Base-by-base conservation (phyloP, 2,888 invertebrate genomes). In the Spisula solida region DNA sequence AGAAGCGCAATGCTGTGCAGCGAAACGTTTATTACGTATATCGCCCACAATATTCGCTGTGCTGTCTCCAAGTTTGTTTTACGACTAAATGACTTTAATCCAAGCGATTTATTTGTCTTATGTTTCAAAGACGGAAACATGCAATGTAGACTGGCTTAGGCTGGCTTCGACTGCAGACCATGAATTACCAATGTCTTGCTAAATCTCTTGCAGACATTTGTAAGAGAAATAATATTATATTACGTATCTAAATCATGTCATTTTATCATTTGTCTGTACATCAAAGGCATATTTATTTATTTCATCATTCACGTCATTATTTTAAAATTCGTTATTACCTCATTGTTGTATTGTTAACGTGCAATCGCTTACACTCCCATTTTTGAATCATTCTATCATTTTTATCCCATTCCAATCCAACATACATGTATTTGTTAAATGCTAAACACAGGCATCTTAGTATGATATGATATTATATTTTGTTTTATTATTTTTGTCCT, bases 251-350 rank as follows among this genome's bases (percentile, higher is more conserved):
- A 10, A 25, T n/a, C 60, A 66, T 66, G 60, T 66, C 60, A 66
- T 66, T 66, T 75, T 20, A 75, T 31, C 75, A 75, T 31, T 18
- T 75, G 1, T 34, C 34, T 18, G n/a, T 34, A 14, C 75, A 75
- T 31, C 75, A 29, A 75, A 31, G 14, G 31, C 75, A 34, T 75
- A 31, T 75, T 34, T 75, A 75, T 75, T 75, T 75, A 75, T 75
- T 75, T 75, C 75, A 75, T 75, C 31, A 75, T 75, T 31, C 75
- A 12, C 31, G 8, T 31, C 75, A 75, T 31, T 14, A 34, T 75
- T 75, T 75, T 31, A 25, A 14, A 25, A 0, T 1, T 66, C 60
- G n/a, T 20, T 31, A 75, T 75, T 75, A 75, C 75, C 75, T 75
- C 75, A 75, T 31, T 1, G 4, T 75, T 31, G 75, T 75, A 6